Conservation (phyloP, 2,888 invertebrate species). For the Myopa tessellatipennis region DNA sequence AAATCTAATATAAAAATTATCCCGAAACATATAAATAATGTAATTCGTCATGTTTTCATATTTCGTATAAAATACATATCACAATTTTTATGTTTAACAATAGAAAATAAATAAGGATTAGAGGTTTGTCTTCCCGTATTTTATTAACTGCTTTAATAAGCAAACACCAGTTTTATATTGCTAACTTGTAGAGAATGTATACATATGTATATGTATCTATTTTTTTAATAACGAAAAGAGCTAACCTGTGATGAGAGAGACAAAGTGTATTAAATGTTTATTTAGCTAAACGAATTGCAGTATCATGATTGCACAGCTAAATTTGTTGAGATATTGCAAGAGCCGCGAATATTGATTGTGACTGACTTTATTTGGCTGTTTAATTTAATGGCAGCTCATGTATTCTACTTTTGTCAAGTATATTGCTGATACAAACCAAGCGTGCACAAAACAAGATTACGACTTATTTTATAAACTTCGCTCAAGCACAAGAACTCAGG, state of each 20-base stretch:
- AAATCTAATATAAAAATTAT: no score
- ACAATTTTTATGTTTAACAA: no score
- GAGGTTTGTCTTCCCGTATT: no score
- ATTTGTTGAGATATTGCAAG: not conserved
- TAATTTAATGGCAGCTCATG: not conserved
- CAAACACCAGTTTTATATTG: no score
- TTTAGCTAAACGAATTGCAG: not conserved
- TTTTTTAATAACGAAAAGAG: not conserved
- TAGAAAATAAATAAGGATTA: no score
- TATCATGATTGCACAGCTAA: conserved; percentile 13
- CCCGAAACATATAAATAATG: no score
- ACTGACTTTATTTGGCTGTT: not conserved
- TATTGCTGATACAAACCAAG: not conserved
- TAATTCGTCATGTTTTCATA: no score
- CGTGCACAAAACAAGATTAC: not conserved
- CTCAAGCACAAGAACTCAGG: not conserved
- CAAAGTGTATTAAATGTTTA: not conserved
- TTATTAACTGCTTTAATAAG: no score
- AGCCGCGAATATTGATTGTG: not conserved
- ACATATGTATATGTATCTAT: no score
- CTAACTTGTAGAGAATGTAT: no score
- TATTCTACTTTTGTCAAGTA: not conserved
- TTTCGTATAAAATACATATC: no score
- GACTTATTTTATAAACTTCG: not conserved
- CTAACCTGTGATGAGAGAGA: not conserved